Evolutionary conservation across 1,140 invertebrate species (phyloP), one percentile per base, ranked within the genome.

Genomic region (Drosophila tsacasi): DNA sequence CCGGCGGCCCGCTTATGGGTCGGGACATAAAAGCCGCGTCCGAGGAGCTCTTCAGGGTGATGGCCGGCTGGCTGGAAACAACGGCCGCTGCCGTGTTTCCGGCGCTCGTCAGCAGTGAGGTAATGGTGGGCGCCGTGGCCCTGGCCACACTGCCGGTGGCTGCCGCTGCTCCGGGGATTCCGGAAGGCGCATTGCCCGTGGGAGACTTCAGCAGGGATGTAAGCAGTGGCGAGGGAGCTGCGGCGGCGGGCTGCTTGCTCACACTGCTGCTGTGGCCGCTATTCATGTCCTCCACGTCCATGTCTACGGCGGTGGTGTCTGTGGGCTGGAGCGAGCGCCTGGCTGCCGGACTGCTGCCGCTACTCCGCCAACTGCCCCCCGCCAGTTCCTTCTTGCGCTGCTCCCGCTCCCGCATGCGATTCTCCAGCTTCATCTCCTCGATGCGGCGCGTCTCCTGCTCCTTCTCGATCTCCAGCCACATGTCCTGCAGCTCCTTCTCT

Each of bases 201-300:
- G 94, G 96, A n/a, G 96, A 97, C 89, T 97, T 97, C 1, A 98
- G 93, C 15, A 98, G 93, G 71, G 96, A 97, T 7, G 97, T 97
- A 30, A 98, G 93, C n/a, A 98, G 91, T 0, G 97, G 97, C 0
- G 97, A 97, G 0, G 95, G 85, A 9, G 52, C 79, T 52, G n/a
- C 50, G 3, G 50, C 12, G 50, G 58, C 17, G 13, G 54, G 68
- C 37, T 64, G 76, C 30, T 71, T 76, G 63, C 21, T 55, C 19
- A 55, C 80, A 61, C 21, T 46, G 19, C 59, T 59, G 40, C 19
- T 46, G 25, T 54, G 78, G 62, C 77, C 49, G 87, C 17, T 49
- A 30, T 27, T 54, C 5, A 91, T 91, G 30, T 93, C 91, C 67
- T 91, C 67, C 37, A 76, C 64, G 66, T 94, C 93, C 76, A 85